Evolutionary conservation across 2,113 vertebrate genomes (phyloP).

Genomic region (Macheiramphus alcinus): DNA sequence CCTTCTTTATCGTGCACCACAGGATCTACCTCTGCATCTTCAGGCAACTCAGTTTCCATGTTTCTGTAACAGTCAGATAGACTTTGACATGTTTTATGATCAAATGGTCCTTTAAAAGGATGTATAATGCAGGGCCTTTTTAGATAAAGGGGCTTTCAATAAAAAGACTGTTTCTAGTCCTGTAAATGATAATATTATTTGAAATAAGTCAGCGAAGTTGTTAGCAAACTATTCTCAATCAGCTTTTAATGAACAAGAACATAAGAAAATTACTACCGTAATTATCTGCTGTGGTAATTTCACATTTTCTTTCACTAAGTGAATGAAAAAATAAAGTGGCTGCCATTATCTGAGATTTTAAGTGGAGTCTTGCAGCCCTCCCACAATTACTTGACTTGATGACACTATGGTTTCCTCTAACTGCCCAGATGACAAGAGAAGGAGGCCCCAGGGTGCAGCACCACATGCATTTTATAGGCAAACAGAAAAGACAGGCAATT

Average conservation of each 20-base stretch:
- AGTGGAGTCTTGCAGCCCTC: neutral
- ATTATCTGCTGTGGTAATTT: neutral
- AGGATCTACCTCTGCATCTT: neutral
- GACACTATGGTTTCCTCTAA: neutral
- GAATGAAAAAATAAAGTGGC: neutral
- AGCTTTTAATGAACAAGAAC: neutral
- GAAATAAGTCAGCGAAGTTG: neutral
- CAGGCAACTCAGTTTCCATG: neutral
- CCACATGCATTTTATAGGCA: accelerated
- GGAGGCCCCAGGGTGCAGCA: neutral
- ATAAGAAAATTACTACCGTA: neutral
- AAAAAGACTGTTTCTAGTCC: neutral
- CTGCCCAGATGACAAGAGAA: neutral
- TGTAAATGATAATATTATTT: neutral
- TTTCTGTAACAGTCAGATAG: neutral
- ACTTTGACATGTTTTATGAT: neutral
- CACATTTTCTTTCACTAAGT: neutral
- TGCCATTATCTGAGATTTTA: neutral
- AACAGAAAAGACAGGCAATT: neutral
- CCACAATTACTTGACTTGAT: neutral
- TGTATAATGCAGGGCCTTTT: neutral
- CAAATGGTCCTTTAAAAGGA: neutral
- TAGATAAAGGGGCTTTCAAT: neutral
- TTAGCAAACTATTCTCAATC: neutral
- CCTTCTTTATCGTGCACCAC: neutral